Evolutionary conservation across 35 echinoderm and acorn worm genomes (phyloP), one percentile per base, ranked within the genome.

Genomic region (Apostichopus parvimensis): DNA sequence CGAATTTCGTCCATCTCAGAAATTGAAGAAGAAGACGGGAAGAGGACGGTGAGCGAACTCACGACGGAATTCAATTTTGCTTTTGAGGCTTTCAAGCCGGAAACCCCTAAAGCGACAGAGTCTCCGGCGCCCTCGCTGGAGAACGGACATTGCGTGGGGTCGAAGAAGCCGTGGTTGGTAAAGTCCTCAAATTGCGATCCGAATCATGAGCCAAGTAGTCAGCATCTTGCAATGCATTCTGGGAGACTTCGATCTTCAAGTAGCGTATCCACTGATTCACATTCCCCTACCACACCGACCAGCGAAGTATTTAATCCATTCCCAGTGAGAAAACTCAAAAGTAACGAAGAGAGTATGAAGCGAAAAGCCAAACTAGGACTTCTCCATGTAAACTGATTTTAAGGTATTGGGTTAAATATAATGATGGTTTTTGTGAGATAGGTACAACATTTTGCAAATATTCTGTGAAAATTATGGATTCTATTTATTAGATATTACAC

Each of bases 21-120:
- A 56, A 9, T 82, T 4, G 89, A 89, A 26, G 11, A 79, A 80
- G 78, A 78, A 17, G 57, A 52, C 53, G 81, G 73, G 17, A 26
- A 75, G 5, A 79, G 68, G 18, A 87, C 80, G 54, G 77, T 77
- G 25, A 79, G 57, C n/a, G 78, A 89, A 18, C 68, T 81, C 78
- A 90, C 11, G 6, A 76, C 83, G 61, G 66, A 94, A 18, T 97
- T 97, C 22, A 97, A 97, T 77, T 93, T 91, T 62, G 56, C 93
- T 73, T 73, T 93, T 53, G 93, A 93, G 80, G 91, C 95, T 5
- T 97, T 94, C 91, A 94, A 90, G 58, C 95, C 95, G 1, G 91
- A 86, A 21, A 91, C 76, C 14, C 72, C 89, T 18, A 73, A 88
- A 88, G 25, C 68, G 8, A 88, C 26, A 26, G 86, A 88, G 22